A percentile compares a stretch with the other conserved stretches of the same genome.
phyloP scores from a whole-genome alignment of 2,888 invertebrate genomes.

The Stenchaetothrips biformis region DNA sequence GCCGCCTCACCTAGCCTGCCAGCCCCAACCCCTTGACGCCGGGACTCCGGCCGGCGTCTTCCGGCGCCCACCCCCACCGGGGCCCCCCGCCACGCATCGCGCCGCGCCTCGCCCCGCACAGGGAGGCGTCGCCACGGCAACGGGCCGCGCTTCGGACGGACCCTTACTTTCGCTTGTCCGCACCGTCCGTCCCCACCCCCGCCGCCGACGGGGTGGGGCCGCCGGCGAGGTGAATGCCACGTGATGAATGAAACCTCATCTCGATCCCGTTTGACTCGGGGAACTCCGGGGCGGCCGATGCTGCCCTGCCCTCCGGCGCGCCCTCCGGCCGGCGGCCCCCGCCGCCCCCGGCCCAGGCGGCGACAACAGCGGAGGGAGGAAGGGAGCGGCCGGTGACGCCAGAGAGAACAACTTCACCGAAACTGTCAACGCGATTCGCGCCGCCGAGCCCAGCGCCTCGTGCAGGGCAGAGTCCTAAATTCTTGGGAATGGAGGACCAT shows the following conservation, averaged over 20 bases:
- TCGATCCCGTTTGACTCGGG: neutral
- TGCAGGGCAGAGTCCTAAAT: no score
- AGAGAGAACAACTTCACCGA: no score
- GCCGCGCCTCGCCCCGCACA: slow-evolving; percentile 26
- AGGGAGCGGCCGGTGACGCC: no score
- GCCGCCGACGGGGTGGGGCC: no score
- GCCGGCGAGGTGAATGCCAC: neutral
- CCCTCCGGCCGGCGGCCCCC: neutral
- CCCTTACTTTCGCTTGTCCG: neutral
- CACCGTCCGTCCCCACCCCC: no score
- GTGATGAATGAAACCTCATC: neutral
- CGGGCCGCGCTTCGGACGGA: neutral
- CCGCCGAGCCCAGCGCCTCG: no score
- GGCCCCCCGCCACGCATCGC: slow-evolving; percentile 28
- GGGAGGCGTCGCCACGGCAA: neutral
- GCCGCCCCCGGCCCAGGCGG: neutral
- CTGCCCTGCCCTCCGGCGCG: neutral
- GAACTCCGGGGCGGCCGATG: neutral
- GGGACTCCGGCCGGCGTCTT: slow-evolving; percentile 55
- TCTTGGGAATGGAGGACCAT: no score
- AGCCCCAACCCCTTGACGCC: slow-evolving; percentile 45
- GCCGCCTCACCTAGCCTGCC: neutral
- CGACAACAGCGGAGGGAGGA: no score
- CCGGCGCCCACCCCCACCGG: slow-evolving; percentile 50
- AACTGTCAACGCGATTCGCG: no score